Evolutionary conservation across 2,888 invertebrate genomes (phyloP), one percentile per base, ranked within the genome.

Genomic region (Aromia moschata): DNA sequence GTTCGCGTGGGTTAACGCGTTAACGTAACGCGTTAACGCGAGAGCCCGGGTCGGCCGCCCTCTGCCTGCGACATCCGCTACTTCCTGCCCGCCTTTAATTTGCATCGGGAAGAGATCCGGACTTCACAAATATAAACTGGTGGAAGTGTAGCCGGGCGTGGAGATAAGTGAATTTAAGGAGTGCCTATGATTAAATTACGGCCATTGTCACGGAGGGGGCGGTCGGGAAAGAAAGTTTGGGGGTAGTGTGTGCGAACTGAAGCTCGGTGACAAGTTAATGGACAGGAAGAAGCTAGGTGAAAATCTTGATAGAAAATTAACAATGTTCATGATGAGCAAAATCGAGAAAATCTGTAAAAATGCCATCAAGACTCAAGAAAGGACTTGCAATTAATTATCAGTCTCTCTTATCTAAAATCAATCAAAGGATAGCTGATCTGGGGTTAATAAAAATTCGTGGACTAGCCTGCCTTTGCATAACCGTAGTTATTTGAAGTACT

Each of bases 111-210:
- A 69, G 72, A 74, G 58, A 70, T 71, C 72, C 70, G 64, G 72
- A 73, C 74, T 74, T 76, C 72, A 61, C 61, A 56, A 61, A 77
- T 76, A 74, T 74, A 71, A 77, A 77, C 76, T 77, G n/a, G 74
- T 74, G 72, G 68, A 72, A 71, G 73, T 68, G 72, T 74, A 74
- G 69, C 74, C 73, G 70, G 76, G 72, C 74, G 76, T 76, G 75
- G 77, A 78, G 77, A 78, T 78, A 78, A 78, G 63, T 58, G 41
- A 51, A 64, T 64, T 68, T 59, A 60, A 62, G 56, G 65, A 62
- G 57, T 58, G 64, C 60, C 38, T 38, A 36, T 18, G 49, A 49
- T 49, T 49, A 49, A 49, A 49, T 49, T 49, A 49, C 38, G 49
- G 37, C 30, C 25, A 49, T 49, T 49, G 40, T 25, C 11, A 11